Percentiles rank a stretch among this genome's conserved stretches.
These are phyloP conservation scores for Ochotona princeps DNA, from an alignment of 2,113 vertebrate species.

Conservation along the genomic window DNA sequence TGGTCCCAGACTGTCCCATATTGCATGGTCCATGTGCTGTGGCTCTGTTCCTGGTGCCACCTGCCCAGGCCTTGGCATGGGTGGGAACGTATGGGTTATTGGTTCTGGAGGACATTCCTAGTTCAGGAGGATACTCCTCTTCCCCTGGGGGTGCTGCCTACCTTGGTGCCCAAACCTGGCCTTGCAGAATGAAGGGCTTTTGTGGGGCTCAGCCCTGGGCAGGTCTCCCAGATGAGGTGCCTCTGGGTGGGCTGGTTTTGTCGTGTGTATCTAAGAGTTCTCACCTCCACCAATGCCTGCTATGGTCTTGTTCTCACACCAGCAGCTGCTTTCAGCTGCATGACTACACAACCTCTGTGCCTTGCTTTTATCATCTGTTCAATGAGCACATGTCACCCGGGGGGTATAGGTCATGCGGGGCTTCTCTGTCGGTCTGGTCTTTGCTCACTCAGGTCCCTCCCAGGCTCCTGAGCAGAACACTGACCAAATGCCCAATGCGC, in stretches of 20 bases:
- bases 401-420: too few relatives aligned
- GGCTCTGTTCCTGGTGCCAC: neutral
- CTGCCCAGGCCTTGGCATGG: neutral
- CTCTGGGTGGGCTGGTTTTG: neutral
- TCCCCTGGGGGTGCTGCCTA: neutral
- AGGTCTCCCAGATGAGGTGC: neutral
- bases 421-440: neutral
- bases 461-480: neutral
- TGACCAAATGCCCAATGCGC: too few relatives aligned
- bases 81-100: neutral
- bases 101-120: neutral
- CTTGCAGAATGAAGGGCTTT: neutral
- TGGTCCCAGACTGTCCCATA: neutral
- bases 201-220: too few relatives aligned
- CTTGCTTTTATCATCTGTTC: conserved; percentile 27
- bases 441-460: neutral
- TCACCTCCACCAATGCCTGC: neutral
- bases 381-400: neutral
- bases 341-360: neutral
- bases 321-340: neutral
- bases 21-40: rapidly evolving
- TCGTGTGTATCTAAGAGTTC: neutral
- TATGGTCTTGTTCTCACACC: rapidly evolving
- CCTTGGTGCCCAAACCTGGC: neutral
- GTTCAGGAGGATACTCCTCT: neutral